Base-by-base conservation (phyloP, 1,140 invertebrate species). In the Drosophila guanche region DNA sequence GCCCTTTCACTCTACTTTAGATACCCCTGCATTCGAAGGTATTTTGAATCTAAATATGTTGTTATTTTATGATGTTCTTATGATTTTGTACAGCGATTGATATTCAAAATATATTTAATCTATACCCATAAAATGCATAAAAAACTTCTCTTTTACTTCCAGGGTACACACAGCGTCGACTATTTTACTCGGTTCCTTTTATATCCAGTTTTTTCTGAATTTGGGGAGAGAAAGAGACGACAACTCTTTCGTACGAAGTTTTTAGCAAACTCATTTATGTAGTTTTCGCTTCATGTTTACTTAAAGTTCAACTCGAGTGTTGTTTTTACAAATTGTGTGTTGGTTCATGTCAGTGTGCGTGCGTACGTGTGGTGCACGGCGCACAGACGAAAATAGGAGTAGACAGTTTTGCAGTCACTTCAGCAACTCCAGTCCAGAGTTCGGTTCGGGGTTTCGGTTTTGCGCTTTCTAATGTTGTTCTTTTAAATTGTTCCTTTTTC, bases 261-360 rank as follows among this genome's bases (percentile, higher is more conserved):
- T 85, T 88, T 78, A 81, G 78, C 83, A 86, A 86, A 86, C 81
- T 86, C 81, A 86, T 86, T 86, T 86, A 88, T 86, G 74, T 81
- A 86, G 78, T 86, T 81, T 74, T 78, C 83, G 74, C 63, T 88
- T 78, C 74, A 81, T 86, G 81, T 86, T 86, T 86, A 83, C 78
- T 88, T 86, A 85, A 86, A 81, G 81, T 85, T 85, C 73, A 76
- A 74, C 77, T 89, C 77, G 74, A 89, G 86, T 89, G 85, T 89
- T 89, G 77, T 89, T 89, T 89, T 89, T 89, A 89, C 85, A 89
- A 89, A 89, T 89, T 55, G 62, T 68, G 50, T 61, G 37, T n/a
- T 23, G n/a, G 54, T 41, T 23, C 25, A 54, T 43, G 56, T 56
- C 12, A 40, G 14, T 62, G 60, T 59, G 55, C 43, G 55, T 60